Base-by-base conservation (phyloP, 2,797 vertebrate species). In the Tenualosa thibaudeaui region DNA sequence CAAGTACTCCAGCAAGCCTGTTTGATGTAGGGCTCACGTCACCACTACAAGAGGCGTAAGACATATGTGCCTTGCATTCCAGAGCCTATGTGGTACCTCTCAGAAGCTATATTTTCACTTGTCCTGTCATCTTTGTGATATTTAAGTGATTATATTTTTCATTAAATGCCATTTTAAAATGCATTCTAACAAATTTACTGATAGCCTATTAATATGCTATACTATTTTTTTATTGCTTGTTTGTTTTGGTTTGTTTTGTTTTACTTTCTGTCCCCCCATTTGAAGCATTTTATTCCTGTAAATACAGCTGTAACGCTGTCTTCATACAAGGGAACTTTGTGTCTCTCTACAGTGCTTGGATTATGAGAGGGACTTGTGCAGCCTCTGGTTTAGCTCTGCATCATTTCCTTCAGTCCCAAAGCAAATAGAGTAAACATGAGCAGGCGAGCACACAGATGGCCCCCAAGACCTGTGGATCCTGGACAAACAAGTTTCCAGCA, bases 381-480 rank as follows among this genome's bases (percentile, higher is more conserved):
- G 71, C 71, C 91, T 91, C 91, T 90, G 91, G 91, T 90, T 92
- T 93, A 94, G 89, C 90, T 91, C 91, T 91, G 92, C 93, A 93
- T 95, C 94, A 95, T 96, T 96, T 94, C 93, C 92, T 91, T 91
- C 90, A 88, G 94, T 96, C 95, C 91, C 43, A 90, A 90, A 90
- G 94, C 93, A 97, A 96, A 97, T 93, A 96, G 90, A 90, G 88
- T 90, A 90, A 83, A 85, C 90, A 88, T 93, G 92, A 94, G 92
- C 82, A 92, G 92, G 83, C 86, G 93, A 92, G 94, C 93, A 92
- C 96, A 93, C 96, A 97, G 96, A 96, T 95, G 95, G 88, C 93
- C 88, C 91, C 93, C 92, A 90, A 94, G 91, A 93, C 92, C 90
- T 86, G 85, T 89, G 94, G 92, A 92, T 94, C 93, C 93, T 90